phyloP scores from a whole-genome alignment of 35 echinoderm and acorn worm species.

The Patiria miniata region DNA sequence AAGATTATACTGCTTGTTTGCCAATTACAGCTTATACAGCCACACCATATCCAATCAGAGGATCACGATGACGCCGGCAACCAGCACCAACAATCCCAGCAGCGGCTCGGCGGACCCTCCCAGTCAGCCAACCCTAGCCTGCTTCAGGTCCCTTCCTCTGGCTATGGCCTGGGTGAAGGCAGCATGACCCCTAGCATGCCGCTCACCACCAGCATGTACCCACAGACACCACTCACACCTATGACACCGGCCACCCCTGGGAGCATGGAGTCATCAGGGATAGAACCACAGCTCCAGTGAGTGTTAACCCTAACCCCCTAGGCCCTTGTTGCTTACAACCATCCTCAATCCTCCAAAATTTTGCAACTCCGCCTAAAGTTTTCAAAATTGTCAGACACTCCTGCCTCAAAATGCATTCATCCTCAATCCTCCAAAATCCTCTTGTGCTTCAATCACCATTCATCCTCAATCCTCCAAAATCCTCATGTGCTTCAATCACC shows the following conservation, averaged over 20 bases:
- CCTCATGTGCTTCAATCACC: no score
- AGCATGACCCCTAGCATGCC: neutral
- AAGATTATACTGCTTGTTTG: no score
- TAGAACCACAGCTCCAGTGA: slow-evolving; percentile 96
- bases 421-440: no score
- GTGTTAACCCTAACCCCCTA: slow-evolving; percentile 12
- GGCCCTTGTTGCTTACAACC: no score
- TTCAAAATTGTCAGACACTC: no score
- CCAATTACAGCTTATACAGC: neutral
- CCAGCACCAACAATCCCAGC: neutral
- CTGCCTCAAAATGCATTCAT: no score
- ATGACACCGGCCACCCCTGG: slow-evolving; percentile 89
- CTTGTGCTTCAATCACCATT: no score
- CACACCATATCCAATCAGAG: neutral
- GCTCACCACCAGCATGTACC: slow-evolving; percentile 45
- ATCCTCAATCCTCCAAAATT: no score
- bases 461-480: no score
- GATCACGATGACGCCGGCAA: neutral
- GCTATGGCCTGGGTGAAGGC: neutral
- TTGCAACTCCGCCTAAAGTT: no score
- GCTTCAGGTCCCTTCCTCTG: slow-evolving; percentile 39
- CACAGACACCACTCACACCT: slow-evolving; percentile 74
- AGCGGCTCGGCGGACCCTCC: neutral
- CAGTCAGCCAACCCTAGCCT: neutral
- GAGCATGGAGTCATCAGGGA: slow-evolving; percentile 84